Conservation (phyloP, 2,888 invertebrate species). For the Dione vanillae region DNA sequence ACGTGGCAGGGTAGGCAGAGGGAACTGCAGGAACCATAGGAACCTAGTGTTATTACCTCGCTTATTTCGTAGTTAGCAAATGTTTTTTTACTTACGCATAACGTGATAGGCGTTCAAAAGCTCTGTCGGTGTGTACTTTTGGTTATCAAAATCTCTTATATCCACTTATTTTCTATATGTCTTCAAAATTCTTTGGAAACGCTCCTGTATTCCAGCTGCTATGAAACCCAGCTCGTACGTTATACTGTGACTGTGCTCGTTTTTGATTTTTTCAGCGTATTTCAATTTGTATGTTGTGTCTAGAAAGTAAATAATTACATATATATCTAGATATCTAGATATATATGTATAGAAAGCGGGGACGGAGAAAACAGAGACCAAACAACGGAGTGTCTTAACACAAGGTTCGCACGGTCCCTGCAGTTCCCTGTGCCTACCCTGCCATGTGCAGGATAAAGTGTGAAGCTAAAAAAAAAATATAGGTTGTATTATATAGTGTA, state of each 20-base stretch:
- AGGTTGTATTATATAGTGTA: too few relatives aligned
- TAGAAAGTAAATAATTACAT: conserved; percentile 22
- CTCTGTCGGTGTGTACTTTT: not conserved
- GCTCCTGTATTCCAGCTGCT: conserved; percentile 47
- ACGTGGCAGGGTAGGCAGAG: too few relatives aligned
- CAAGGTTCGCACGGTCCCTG: too few relatives aligned
- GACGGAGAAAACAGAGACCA: too few relatives aligned
- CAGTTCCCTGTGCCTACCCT: too few relatives aligned
- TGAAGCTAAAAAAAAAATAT: too few relatives aligned
- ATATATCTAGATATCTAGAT: not conserved
- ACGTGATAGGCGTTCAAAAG: conserved; percentile 26
- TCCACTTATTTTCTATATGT: conserved; percentile 39
- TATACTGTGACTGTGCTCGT: conserved; percentile 45
- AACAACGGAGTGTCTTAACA: too few relatives aligned
- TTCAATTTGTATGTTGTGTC: conserved; percentile 43
- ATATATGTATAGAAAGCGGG: too few relatives aligned
- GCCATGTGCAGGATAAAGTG: too few relatives aligned
- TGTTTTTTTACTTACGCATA: conserved; percentile 44
- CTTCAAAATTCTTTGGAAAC: conserved; percentile 44
- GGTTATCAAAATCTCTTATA: conserved; percentile 25
- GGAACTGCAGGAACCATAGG: too few relatives aligned
- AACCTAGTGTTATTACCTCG: too few relatives aligned
- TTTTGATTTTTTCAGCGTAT: conserved; percentile 41
- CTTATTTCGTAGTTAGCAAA: too few relatives aligned
- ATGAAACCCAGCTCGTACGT: conserved; percentile 49